Evolutionary conservation across 2,888 invertebrate genomes (phyloP), one percentile per base, ranked within the genome.

Genomic region (Lycocerus yunnanus): DNA sequence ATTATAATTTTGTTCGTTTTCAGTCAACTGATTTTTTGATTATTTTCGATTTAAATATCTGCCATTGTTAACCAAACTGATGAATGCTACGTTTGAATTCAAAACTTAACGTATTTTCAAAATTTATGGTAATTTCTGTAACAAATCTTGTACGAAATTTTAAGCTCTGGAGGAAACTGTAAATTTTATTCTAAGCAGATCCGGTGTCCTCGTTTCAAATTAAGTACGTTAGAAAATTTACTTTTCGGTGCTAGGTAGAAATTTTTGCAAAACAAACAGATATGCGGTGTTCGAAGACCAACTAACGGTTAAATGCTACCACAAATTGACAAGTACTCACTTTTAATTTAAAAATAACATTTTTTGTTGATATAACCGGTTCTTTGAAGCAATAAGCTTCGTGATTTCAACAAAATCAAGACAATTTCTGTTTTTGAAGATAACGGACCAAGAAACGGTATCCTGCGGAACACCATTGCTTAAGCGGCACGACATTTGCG

Each of bases 1-100:
- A 71, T 74, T 71, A 71, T 68, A 72, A 72, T 70, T 74, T 65
- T 43, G 73, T 58, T 69, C 73, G 73, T 74, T 74, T 74, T 74
- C 73, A 63, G 58, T 71, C 66, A 66, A 66, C 71, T 27, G 71
- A 75, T 71, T 72, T 43, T 75, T 73, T 68, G 71, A 71, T 71
- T 74, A 60, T 58, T 24, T 71, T 58, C 13, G 15, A 61, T 73
- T 70, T 73, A 65, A 73, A 73, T 73, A 73, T 73, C 43, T 65
- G 20, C 69, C 14, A 69, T 73, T 73, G 69, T 73, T 27, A 15
- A 20, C 67, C 20, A 21, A 24, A 66, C 61, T 59, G 59, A 59
- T 59, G 59, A 59, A 66, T 59, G 58, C 21, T 6, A 43, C n/a
- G 43, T 6, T n/a, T 43, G 4, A n/a, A n/a, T 43, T 43, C 43